phyloP scores from a whole-genome alignment of 2,113 vertebrate genomes.

The Conger conger region DNA sequence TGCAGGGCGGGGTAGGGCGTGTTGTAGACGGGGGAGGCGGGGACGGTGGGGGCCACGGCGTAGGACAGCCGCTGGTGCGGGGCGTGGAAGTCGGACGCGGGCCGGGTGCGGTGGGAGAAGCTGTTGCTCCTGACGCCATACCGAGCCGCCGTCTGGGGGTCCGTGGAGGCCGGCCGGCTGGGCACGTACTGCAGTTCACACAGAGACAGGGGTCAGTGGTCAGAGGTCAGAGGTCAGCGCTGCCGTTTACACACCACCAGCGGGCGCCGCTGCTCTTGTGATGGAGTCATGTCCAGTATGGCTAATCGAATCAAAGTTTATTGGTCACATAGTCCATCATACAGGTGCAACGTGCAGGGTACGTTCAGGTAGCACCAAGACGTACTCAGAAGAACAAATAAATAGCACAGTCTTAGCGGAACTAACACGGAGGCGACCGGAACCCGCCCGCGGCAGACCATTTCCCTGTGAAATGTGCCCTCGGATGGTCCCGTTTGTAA shows the following conservation, averaged over 20 bases:
- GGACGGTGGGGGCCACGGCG: not conserved
- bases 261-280: too few relatives aligned
- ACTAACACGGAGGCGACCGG: too few relatives aligned
- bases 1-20: conserved; percentile 65
- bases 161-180: conserved; percentile 64
- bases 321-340: too few relatives aligned
- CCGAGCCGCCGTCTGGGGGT: conserved; percentile 47
- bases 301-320: too few relatives aligned
- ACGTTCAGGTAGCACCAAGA: too few relatives aligned
- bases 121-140: conserved; percentile 68
- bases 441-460: too few relatives aligned
- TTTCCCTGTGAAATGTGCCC: too few relatives aligned
- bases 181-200: conserved; percentile 66
- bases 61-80: conserved; percentile 46
- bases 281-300: too few relatives aligned
- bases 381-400: too few relatives aligned
- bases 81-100: conserved; percentile 50
- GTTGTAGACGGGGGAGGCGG: conserved; percentile 68
- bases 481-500: too few relatives aligned
- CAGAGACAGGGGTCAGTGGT: not conserved
- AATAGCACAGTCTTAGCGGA: too few relatives aligned
- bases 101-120: conserved; percentile 68
- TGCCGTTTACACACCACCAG: not conserved
- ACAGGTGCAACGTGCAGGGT: too few relatives aligned
- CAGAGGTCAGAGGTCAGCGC: not conserved